Evolutionary conservation across 2,113 vertebrate genomes (phyloP).

Genomic region (pig (Sus scrofa)): DNA sequence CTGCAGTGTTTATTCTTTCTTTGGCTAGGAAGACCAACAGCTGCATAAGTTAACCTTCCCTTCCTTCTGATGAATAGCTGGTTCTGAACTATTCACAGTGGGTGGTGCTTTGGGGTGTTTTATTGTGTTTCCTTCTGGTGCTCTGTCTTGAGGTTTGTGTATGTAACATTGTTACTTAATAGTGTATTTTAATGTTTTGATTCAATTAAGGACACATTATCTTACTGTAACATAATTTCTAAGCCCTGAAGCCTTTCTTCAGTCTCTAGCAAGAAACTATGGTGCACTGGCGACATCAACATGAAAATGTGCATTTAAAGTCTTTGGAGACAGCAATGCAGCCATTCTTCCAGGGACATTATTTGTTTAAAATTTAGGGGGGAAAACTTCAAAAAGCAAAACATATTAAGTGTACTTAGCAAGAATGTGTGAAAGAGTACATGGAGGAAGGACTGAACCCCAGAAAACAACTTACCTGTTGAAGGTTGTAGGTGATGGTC

Average conservation of each 20-base stretch:
- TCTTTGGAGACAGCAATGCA: not conserved
- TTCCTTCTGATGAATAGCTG: not conserved
- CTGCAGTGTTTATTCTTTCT: not conserved
- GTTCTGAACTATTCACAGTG: not conserved
- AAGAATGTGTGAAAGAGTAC: not conserved
- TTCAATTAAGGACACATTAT: not conserved
- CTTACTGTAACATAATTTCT: not conserved
- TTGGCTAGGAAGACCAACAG: not conserved
- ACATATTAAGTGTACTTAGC: not conserved
- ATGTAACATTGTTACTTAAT: not conserved
- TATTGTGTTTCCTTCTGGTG: not conserved
- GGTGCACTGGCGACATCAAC: not conserved
- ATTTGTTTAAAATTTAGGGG: not conserved
- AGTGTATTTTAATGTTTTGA: not conserved
- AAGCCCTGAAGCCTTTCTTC: constrained; percentile 1
- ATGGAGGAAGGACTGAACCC: not conserved
- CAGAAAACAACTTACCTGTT: not conserved
- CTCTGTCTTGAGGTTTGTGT: not conserved
- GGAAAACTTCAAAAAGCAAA: not conserved
- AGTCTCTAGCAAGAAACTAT: not conserved
- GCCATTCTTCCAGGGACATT: not conserved
- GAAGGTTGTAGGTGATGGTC: not conserved
- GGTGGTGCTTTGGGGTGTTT: not conserved
- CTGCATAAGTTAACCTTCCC: not conserved
- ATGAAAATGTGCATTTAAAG: not conserved